Evolutionary conservation across 1,140 invertebrate species (phyloP).

Genomic region (Brachionus rotundiformis): DNA sequence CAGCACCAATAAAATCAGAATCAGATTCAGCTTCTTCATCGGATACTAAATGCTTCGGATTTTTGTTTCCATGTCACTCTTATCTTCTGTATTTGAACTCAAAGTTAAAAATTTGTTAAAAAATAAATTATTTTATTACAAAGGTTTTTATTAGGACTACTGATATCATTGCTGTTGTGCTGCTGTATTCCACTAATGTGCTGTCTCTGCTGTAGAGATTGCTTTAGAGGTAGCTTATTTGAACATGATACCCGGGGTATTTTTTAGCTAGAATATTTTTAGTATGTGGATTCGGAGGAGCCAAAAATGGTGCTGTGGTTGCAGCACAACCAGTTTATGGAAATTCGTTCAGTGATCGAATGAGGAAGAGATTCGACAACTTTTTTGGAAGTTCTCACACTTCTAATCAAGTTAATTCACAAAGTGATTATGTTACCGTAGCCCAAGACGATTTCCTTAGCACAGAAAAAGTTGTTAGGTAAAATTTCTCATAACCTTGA

Average conservation of each 20-base stretch:
- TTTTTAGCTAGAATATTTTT: background rate
- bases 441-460: conserved; percentile 22
- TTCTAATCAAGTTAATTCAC: background rate
- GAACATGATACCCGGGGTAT: background rate
- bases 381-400: conserved; percentile 35
- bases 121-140: background rate
- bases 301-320: background rate
- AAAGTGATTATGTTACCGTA: background rate
- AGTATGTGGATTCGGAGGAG: conserved; percentile 14
- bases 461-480: background rate
- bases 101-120: background rate
- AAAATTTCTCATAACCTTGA: no score
- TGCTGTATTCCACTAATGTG: conserved; percentile 29
- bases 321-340: background rate
- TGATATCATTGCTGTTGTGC: background rate
- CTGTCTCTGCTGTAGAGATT: conserved; percentile 15
- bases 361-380: conserved; percentile 36
- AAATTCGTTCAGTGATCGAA: background rate
- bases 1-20: background rate
- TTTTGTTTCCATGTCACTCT: background rate
- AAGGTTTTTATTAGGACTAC: conserved; percentile 18
- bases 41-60: background rate
- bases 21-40: background rate
- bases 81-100: background rate
- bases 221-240: background rate